phyloP scores from a whole-genome alignment of 2,113 vertebrate species.

The Erythrocercus mccallii region DNA sequence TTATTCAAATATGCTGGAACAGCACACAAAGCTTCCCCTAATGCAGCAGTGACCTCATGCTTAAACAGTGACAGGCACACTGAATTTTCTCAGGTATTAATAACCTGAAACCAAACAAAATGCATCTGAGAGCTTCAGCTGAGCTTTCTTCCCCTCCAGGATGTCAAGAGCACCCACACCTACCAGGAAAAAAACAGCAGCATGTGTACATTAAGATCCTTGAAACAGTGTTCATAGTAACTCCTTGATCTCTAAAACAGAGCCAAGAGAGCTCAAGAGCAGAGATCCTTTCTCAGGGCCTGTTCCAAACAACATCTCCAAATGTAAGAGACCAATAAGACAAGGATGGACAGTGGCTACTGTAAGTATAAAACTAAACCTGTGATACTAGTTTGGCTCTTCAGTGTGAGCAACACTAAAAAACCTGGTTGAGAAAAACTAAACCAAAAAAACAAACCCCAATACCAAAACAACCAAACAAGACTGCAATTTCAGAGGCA shows the following conservation, averaged over 20 bases:
- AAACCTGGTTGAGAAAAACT: neutral
- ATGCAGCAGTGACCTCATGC: neutral
- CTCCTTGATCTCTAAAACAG: neutral
- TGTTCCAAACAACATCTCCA: accelerated
- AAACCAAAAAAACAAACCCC: neutral
- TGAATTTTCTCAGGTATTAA: neutral
- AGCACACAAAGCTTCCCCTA: neutral
- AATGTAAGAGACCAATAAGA: neutral
- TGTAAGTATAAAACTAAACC: neutral
- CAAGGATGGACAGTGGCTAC: neutral
- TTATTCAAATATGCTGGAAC: neutral
- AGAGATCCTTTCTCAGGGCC: neutral
- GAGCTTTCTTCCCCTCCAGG: neutral
- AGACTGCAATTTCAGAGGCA: neutral
- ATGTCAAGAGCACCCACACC: neutral
- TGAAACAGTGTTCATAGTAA: neutral
- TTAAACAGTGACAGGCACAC: neutral
- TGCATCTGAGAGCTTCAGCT: neutral
- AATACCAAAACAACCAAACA: neutral
- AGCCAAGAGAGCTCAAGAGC: neutral
- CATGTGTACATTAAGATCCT: neutral
- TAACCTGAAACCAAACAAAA: neutral
- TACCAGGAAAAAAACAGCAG: neutral
- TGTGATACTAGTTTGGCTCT: neutral
- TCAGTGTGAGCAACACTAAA: neutral